A percentile compares a stretch with the other conserved stretches of the same genome.
These are phyloP conservation scores for Lochmaea capreae DNA, from an alignment of 2,888 invertebrate species.

Conservation along the genomic window DNA sequence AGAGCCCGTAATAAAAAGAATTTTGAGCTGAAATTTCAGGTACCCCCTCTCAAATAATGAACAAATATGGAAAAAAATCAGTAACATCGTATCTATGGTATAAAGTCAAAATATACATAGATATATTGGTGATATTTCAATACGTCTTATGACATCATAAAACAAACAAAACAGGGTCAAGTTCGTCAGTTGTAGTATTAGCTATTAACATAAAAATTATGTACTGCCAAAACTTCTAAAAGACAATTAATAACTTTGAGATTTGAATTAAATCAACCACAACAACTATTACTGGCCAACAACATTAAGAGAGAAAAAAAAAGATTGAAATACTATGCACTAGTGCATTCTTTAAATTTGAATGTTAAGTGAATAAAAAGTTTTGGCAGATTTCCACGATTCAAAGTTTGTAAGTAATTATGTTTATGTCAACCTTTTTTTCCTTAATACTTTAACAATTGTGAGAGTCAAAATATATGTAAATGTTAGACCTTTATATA, in stretches of 20 bases:
- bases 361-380: conserved; percentile 10
- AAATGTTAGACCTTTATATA: too few relatives aligned
- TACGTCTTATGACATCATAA: not conserved
- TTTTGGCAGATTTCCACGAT: conserved; percentile 14
- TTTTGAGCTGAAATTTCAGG: too few relatives aligned
- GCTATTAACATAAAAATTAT: conserved; percentile 1
- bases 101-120: too few relatives aligned
- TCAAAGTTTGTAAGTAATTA: conserved; percentile 16
- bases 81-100: too few relatives aligned
- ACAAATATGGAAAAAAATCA: too few relatives aligned
- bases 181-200: not conserved
- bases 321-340: not conserved
- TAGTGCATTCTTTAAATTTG: conserved; percentile 1
- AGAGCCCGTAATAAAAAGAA: too few relatives aligned
- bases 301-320: not conserved
- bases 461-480: not conserved
- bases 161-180: not conserved
- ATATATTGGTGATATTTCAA: not conserved
- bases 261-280: not conserved
- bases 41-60: too few relatives aligned
- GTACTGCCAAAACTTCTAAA: not conserved
- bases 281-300: not conserved
- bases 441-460: not conserved
- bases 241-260: not conserved
- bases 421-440: conserved; percentile 8